Percentiles rank a stretch among this genome's conserved stretches.
These are phyloP conservation scores for Drosophila albomicans DNA, from an alignment of 1,140 invertebrate species.

Conservation along the genomic window DNA sequence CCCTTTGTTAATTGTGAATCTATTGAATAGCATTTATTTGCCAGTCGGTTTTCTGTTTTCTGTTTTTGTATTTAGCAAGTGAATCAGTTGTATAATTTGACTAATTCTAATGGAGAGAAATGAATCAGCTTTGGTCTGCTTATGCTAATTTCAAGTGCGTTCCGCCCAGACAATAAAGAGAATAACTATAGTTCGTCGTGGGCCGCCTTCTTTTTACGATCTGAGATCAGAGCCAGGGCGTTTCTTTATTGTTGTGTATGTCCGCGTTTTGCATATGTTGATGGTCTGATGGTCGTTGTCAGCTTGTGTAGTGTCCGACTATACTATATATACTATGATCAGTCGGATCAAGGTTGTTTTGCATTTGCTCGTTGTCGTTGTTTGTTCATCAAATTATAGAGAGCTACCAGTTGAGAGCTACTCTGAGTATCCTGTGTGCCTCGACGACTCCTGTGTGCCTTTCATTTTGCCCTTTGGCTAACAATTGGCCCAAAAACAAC, in stretches of 20 bases:
- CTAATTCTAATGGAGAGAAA: constrained; percentile 71
- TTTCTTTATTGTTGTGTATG: constrained; percentile 24
- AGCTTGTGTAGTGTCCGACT: constrained; percentile 5
- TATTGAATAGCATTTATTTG: constrained; percentile 45
- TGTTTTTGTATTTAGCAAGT: constrained; percentile 40
- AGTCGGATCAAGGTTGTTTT: constrained; percentile 48
- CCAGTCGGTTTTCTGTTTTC: constrained; percentile 32
- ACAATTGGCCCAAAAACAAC: constrained; percentile 45
- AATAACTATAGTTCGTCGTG: constrained; percentile 22
- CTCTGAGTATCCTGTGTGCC: constrained; percentile 24
- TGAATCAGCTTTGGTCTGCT: constrained; percentile 70
- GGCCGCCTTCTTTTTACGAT: constrained; percentile 54
- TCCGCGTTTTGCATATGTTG: constrained; percentile 38
- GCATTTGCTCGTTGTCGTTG: constrained; percentile 61
- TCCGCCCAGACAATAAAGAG: constrained; percentile 35
- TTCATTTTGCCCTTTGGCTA: constrained; percentile 16
- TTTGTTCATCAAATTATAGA: constrained; percentile 82
- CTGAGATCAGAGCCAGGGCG: constrained; percentile 19
- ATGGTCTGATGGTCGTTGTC: constrained; percentile 20
- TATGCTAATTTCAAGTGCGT: constrained; percentile 71
- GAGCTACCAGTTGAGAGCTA: constrained; percentile 61
- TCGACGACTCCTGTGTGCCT: constrained; percentile 1
- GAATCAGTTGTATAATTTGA: constrained; percentile 75
- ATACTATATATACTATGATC: constrained; percentile 1
- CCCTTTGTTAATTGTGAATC: constrained; percentile 51